Base-by-base conservation (phyloP, 2,888 invertebrate species). In the Boloria euphrosyne region DNA sequence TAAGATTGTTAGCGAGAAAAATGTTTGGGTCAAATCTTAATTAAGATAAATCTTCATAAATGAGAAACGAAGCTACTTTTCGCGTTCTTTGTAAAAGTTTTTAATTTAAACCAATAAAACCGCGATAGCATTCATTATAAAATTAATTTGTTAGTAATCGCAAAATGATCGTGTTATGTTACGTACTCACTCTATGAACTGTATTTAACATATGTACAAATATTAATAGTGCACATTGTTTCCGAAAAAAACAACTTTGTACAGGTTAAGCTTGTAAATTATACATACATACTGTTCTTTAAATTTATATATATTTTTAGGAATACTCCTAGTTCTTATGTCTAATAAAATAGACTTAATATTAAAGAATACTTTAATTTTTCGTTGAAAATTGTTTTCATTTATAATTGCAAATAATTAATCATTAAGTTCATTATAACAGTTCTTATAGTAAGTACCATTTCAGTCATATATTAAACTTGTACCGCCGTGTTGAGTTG, bases 401-500 rank as follows among this genome's bases (percentile, higher is more conserved):
- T 38, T 31, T 38, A 31, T 2, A 10, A 10, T 38, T 38, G 10
- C 31, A 38, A 38, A 38, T 0, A 2, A 7, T 10, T 38, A 38
- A 38, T 10, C 2, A 57, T 57, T 57, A 22, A 5, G 22, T 46
- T 46, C 22, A 57, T 2, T 57, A 13, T 53, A 64, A 64, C 66
- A 68, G 65, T 62, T 67, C 65, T 27, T 63, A 66, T 53, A 70
- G 63, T 62, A 65, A 68, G 70, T 68, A 70, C 68, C 65, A 31
- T 62, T 63, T 50, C 22, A 62, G 62, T 59, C 46, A 50, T 54
- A 49, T 18, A 62, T 61, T 67, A 73, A 62, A 75, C 77, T 82
- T 88, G 86, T 89, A 90, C 89, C 90, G 85, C 84, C 75, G 82
- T 85, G 80, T 82, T 81, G 75, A 82, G 78, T 79, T 80, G 84